Base-by-base conservation (phyloP, 2,797 vertebrate species). In the Scyliorhinus canicula region DNA sequence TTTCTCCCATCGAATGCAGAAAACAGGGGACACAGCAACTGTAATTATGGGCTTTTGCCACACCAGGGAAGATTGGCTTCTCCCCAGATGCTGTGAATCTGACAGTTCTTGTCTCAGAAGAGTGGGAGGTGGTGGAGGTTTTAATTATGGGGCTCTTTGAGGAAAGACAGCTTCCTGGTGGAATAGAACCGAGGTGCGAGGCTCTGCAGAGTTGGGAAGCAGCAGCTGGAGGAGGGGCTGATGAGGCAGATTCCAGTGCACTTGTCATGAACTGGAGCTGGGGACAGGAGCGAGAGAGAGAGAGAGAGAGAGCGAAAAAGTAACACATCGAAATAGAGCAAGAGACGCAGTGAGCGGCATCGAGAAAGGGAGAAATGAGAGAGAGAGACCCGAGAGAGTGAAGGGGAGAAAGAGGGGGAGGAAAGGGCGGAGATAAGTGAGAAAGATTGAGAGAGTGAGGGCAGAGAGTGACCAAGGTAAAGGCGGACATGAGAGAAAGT, bases 51-150 rank as follows among this genome's bases (percentile, higher is more conserved):
- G 88, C 65, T n/a, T 91, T 40, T 63, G 88, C 88, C 88, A 40
- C 88, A n/a, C 63, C 60, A 24, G 88, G 88, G 57, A 65, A 91
- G 88, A 35, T 91, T 65, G 88, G 88, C 88, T 91, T 57, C 88
- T 91, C 88, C 88, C 88, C 57, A 91, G 88, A 91, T 14, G 44
- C 88, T 91, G 88, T 63, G 88, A 91, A 91, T 63, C n/a, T 40
- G 88, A 91, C n/a, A 57, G 88, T 65, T 24, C 88, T 91, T 91
- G 88, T 91, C 88, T 65, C 57, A 65, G 88, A 60, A 65, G 88
- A n/a, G 88, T 91, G 88, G 57, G 88, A 91, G 88, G 88, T n/a
- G 44, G 88, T 40, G 44, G 88, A 91, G 63, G 26, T 60, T 91
- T 63, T 91, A 91, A 91, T 91, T 91, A 91, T 26, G 57, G 57